Evolutionary conservation across 2,113 vertebrate genomes (phyloP).

Genomic region (Perca schrenkii): DNA sequence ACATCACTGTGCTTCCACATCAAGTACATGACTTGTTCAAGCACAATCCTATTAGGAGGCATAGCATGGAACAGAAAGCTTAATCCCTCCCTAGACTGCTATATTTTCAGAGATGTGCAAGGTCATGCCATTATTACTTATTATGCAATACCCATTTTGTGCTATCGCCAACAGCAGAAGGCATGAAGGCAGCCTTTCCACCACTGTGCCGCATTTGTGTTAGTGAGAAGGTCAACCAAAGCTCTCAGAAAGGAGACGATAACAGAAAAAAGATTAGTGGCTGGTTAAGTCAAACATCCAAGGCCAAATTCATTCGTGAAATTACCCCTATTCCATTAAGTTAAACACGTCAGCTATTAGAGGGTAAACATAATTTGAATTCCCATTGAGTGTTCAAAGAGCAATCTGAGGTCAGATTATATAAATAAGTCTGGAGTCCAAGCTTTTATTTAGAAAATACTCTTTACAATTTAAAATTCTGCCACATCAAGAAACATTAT

Average conservation of each 20-base stretch:
- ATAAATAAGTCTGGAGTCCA: conserved; percentile 25
- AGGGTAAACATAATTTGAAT: conserved; percentile 18
- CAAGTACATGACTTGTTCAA: conserved; percentile 53
- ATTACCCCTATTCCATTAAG: not conserved
- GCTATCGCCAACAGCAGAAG: conserved; percentile 66
- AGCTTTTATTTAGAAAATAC: conserved; percentile 58
- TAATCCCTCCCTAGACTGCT: conserved; percentile 45
- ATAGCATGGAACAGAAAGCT: conserved; percentile 46
- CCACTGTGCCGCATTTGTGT: conserved; percentile 53
- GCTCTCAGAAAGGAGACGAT: conserved; percentile 26
- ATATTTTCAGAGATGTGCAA: conserved; percentile 72
- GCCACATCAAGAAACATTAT: conserved; percentile 29
- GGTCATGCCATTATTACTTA: conserved; percentile 71
- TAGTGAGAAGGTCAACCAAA: conserved; percentile 47
- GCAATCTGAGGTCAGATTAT: conserved; percentile 30
- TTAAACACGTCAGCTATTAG: conserved; percentile 30
- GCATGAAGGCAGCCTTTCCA: conserved; percentile 51
- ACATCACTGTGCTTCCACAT: conserved; percentile 63
- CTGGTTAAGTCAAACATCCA: conserved; percentile 39
- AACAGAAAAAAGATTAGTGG: conserved; percentile 31
- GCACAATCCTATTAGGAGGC: conserved; percentile 63
- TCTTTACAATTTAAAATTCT: conserved; percentile 52
- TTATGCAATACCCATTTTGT: conserved; percentile 66
- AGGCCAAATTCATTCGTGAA: conserved; percentile 51
- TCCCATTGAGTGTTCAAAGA: conserved; percentile 21